Evolutionary conservation across 1,140 invertebrate genomes (phyloP), one percentile per base, ranked within the genome.

Genomic region (Orussus abietinus): DNA sequence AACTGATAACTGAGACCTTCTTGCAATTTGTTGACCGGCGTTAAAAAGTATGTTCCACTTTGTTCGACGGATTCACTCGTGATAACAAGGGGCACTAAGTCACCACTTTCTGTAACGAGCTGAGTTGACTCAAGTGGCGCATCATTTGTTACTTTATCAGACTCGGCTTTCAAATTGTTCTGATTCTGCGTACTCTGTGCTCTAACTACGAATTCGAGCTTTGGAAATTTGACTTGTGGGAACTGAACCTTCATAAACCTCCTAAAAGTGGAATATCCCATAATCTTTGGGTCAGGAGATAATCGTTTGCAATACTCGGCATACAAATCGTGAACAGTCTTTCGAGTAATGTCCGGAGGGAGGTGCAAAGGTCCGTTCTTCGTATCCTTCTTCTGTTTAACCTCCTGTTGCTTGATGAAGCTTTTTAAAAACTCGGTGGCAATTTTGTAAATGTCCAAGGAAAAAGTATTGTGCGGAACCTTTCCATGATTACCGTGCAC

Each of bases 181-280:
- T 75, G 12, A 60, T 49, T 76, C 69, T 75, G 53, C 62, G 72
- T 41, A 69, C 68, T 41, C 67, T 75, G 55, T 63, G 73, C 39
- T 66, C 69, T 67, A 71, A 77, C 36, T 59, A 76, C 33, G 68
- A 74, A 69, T 66, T 85, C 83, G 17, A 79, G 64, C 65, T 85
- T 85, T 39, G 80, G 80, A 59, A 87, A 87, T 57, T 82, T 84
- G 2, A 87, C 79, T 53, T 86, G 81, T 2, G 85, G 84, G 65
- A 88, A 88, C 58, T 87, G 84, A 51, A 85, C 83, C 58, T 86
- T 86, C 80, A 88, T 83, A 54, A 88, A 88, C 52, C 84, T 79
- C 39, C 84, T 72, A 66, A 89, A 89, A 13, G 84, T 86, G 0
- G 84, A 86, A 53, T 86, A 89, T 0, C 85, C 84, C 83, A 89